These are phyloP conservation scores for Nesoenas mayeri DNA, from an alignment of 2,113 vertebrate genomes.

Conservation along the genomic window DNA sequence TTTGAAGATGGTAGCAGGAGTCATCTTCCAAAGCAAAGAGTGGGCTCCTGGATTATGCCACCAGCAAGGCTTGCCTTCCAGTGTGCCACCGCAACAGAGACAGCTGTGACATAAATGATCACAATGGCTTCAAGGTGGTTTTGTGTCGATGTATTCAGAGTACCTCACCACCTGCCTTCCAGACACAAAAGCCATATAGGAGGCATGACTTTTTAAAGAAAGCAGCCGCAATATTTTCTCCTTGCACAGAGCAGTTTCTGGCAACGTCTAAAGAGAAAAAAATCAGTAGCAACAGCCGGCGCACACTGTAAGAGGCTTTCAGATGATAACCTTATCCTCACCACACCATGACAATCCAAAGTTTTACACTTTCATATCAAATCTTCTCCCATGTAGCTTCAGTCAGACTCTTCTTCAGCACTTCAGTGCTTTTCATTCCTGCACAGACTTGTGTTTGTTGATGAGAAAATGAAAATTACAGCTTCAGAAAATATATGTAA, in stretches of 20 bases:
- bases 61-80: not conserved
- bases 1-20: not conserved
- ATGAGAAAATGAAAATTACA: not conserved
- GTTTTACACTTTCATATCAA: not conserved
- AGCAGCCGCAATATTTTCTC: not conserved
- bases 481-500: not conserved
- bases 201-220: not conserved
- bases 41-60: not conserved
- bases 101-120: not conserved
- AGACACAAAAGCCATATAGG: not conserved
- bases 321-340: not conserved
- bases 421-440: not conserved
- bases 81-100: rapidly evolving
- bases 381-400: not conserved
- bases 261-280: not conserved
- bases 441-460: not conserved
- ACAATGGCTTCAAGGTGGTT: not conserved
- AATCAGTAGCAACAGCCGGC: not conserved
- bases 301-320: not conserved
- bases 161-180: not conserved
- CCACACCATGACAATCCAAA: not conserved
- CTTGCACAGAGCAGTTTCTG: not conserved
- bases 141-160: not conserved
- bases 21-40: not conserved
- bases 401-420: not conserved